A percentile compares a stretch with the other conserved stretches of the same genome.
Evolutionary conservation across 2,113 vertebrate genomes (phyloP).

Genomic region (Limnothrissa miodon): DNA sequence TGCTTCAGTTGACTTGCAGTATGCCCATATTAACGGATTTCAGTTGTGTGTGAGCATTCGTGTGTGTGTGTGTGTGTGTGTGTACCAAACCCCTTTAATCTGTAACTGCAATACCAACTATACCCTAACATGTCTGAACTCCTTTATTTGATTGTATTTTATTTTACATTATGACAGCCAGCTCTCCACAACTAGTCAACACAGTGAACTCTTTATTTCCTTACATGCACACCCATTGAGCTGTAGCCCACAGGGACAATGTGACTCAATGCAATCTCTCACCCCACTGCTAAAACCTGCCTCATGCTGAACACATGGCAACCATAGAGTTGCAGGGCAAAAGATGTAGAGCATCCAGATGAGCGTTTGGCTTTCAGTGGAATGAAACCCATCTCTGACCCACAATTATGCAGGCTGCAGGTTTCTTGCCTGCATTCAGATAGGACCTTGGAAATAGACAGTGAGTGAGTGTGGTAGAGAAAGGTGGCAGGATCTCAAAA

Average conservation of each 20-base stretch:
- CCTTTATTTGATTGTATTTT: background rate
- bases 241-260: background rate
- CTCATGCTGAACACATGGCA: too few relatives aligned
- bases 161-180: background rate
- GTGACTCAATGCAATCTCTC: background rate
- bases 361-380: too few relatives aligned
- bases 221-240: background rate
- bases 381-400: too few relatives aligned
- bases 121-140: background rate
- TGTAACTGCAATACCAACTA: background rate
- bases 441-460: too few relatives aligned
- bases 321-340: too few relatives aligned
- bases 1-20: conserved; percentile 55
- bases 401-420: too few relatives aligned
- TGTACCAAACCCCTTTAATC: background rate
- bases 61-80: conserved; percentile 1
- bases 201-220: background rate
- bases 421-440: too few relatives aligned
- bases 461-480: too few relatives aligned
- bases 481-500: too few relatives aligned
- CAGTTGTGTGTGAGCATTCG: too few relatives aligned
- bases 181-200: background rate
- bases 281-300: background rate
- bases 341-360: too few relatives aligned
- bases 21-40: conserved; percentile 20